Conservation (phyloP, 2,113 vertebrate genomes). For the Gnathonemus longibarbis region DNA sequence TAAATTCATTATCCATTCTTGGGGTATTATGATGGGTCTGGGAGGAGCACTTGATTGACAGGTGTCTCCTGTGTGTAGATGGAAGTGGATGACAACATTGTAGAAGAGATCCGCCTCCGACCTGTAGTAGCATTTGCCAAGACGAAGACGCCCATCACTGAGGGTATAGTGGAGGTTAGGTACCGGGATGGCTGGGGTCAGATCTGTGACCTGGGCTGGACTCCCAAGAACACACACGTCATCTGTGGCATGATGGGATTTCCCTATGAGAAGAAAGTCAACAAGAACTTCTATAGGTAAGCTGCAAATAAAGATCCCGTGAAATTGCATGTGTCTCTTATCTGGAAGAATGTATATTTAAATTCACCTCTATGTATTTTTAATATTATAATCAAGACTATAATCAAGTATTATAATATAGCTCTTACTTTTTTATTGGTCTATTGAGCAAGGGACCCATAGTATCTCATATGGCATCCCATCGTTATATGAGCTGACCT, state of each 20-base stretch:
- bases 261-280: constrained; percentile 80
- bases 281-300: constrained; percentile 94
- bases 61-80: constrained; percentile 34
- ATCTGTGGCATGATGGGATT: constrained; percentile 95
- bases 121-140: constrained; percentile 56
- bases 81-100: constrained; percentile 69
- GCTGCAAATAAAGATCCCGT: constrained; percentile 24
- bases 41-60: not conserved
- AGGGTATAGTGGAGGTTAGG: constrained; percentile 85
- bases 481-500: not conserved
- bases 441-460: not conserved
- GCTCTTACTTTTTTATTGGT: not conserved
- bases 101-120: constrained; percentile 82
- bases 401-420: not conserved
- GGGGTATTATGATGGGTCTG: not conserved
- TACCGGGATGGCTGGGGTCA: constrained; percentile 77
- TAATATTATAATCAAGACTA: not conserved
- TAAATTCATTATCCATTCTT: not conserved
- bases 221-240: constrained; percentile 73
- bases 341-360: not conserved
- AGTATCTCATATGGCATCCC: not conserved
- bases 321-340: not conserved
- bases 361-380: not conserved
- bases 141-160: constrained; percentile 67
- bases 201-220: constrained; percentile 84